Evolutionary conservation across 2,888 invertebrate species (phyloP), one percentile per base, ranked within the genome.

Genomic region (Ennomos quercinarius): DNA sequence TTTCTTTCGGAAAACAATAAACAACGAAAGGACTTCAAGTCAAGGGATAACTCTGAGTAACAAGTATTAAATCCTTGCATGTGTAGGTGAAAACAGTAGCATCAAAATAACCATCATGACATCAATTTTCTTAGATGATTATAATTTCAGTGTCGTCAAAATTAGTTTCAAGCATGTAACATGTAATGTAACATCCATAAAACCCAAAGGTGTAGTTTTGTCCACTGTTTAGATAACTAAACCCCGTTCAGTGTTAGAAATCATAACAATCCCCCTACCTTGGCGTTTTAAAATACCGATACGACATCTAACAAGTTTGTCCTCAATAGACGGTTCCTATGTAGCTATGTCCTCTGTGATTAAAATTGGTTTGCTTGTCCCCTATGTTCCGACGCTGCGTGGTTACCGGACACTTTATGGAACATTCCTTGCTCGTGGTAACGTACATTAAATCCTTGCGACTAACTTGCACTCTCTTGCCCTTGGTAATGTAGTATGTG

Each of bases 401-500:
- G 60, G 51, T 56, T 54, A 72, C 80, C 75, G 87, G 86, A 82
- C 80, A 61, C 68, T 65, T 64, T 64, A 42, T 74, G 79, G 78
- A 84, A 80, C 74, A 75, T 70, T 73, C 84, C 83, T 75, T 76
- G 66, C 77, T 70, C 60, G 55, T 55, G 90, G 90, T 91, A 90
- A 91, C 77, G 91, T 91, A 90, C 84, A 66, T 70, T 50, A 46
- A 13, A 71, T 76, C 81, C 81, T 67, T 77, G 73, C 78, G 73
- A 85, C 85, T 89, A 87, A 89, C 83, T 63, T 68, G 81, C 82
- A 79, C 77, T 78, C 70, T 64, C 75, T 77, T 78, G 77, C 72
- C 59, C 64, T 63, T 55, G 38, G 53, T 58, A 56, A 44, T 78
- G 75, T 89, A 99, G 98, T 99, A 99, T 95, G 99, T 99, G 94